Evolutionary conservation across 30 jellyfish, hydroid and myxozoan species (phyloP), one percentile per base, ranked within the genome.

Genomic region (Rhopilema esculentum): DNA sequence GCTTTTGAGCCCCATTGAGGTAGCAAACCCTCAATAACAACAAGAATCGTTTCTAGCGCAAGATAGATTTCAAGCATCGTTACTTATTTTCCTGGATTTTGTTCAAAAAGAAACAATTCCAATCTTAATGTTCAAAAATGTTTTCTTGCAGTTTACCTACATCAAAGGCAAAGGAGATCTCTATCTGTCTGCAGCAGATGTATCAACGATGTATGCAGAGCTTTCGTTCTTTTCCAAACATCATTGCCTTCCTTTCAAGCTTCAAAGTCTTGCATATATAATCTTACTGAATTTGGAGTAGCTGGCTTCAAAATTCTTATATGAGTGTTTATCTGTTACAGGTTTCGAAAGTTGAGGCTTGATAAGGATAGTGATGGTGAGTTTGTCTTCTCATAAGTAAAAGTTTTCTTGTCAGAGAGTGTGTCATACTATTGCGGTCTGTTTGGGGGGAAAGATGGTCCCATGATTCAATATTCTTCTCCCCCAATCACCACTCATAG

Each of bases 81-180:
- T 29, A 27, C 65, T 27, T 67, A 22, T 20, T 23, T 17, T 30
- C 15, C 32, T 40, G 16, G 48, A 30, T 40, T 40, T 40, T 12
- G 12, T 40, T 12, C 6, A 40, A 2, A 2, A 12, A 2, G 12
- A 40, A 6, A 71, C 31, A 8, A 6, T 32, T 26, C 33, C 16
- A 4, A 16, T 1, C 16, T 64, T 79, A 20, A 29, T 23, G 17
- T 4, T 27, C 21, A 6, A 9, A 65, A 17, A 1, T 23, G 1
- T 49, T 23, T 68, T 30, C 12, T 85, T 72, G 15, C 62, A 85
- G 91, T 91, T 91, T 63, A 83, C 97, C 29, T 91, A 40, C 61
- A 79, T 91, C 31, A 78, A 79, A 76, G 95, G 95, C 62, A 91
- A 91, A 71, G 97, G 95, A 18, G 95, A 91, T 49, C 69, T 91